Evolutionary conservation across 1,140 invertebrate species (phyloP), one percentile per base, ranked within the genome.

Genomic region (Drosophila trapezifrons): DNA sequence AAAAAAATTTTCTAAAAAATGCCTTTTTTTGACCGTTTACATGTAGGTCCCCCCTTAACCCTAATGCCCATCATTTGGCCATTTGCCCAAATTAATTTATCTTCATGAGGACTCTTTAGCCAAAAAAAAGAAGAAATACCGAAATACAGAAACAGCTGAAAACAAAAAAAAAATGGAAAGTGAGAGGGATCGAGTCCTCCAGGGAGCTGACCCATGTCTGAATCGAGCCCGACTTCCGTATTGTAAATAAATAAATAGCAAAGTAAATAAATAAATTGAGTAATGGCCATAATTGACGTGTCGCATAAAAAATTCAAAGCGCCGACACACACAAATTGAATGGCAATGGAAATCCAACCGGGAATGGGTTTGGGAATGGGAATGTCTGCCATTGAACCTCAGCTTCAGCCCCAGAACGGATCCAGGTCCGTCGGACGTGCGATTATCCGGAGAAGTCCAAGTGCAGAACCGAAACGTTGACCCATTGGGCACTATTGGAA

Each of bases 201-300:
- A 12, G 65, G 45, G 64, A 69, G 37, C 43, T 32, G 64, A 65
- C 65, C 65, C 65, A n/a, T 51, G 65, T 66, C 60, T 22, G 63
- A 17, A 45, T 35, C 46, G 60, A 52, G 38, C n/a, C 25, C 12
- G 42, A 29, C 42, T 43, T 22, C 67, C 66, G 18, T 47, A 58
- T 43, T 57, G 52, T 85, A 85, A 86, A 85, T 85, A 75, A 85
- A 71, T 80, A 70, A 84, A 76, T 70, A 54, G 54, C 32, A 52
- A 77, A 84, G 83, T 80, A 89, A 84, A 84, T 89, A 89, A 89
- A 73, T 78, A 77, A 87, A 87, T 83, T 87, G 79, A 89, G 80
- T 89, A 89, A 89, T 89, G 65, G 77, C 85, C 64, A 80, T 89
- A 84, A 89, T 84, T 84, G 84, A 89, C 76, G 57, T 71, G 83